phyloP scores from a whole-genome alignment of 2,797 vertebrate species.

The Helostoma temminkii region DNA sequence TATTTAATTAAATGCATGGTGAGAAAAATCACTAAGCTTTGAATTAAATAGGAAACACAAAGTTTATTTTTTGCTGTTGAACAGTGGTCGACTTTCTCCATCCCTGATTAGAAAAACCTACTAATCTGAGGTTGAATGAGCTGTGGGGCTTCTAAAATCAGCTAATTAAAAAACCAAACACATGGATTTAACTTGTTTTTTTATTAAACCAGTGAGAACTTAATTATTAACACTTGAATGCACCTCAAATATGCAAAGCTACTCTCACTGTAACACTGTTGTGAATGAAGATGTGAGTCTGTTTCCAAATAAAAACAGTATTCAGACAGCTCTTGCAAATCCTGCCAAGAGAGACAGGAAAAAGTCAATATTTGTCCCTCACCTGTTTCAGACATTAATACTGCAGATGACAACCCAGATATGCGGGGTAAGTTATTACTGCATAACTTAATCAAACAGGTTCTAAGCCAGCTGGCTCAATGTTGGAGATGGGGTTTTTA shows the following conservation, averaged over 20 bases:
- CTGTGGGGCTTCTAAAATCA: constrained; percentile 22
- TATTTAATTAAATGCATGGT: background rate
- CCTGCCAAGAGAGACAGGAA: constrained; percentile 55
- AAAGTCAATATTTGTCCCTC: constrained; percentile 54
- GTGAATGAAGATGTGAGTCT: constrained; percentile 8
- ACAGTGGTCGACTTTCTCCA: constrained; percentile 18
- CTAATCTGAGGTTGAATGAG: background rate
- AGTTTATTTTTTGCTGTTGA: constrained; percentile 23
- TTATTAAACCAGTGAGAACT: constrained; percentile 37
- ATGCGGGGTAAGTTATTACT: constrained; percentile 46
- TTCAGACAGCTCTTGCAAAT: constrained; percentile 41
- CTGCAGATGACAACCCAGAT: constrained; percentile 49
- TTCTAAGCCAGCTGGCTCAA: constrained; percentile 50
- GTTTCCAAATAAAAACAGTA: constrained; percentile 68
- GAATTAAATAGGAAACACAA: constrained; percentile 12
- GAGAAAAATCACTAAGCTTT: constrained; percentile 22
- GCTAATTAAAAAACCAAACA: constrained; percentile 43
- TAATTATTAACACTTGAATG: constrained; percentile 38
- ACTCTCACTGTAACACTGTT: constrained; percentile 27
- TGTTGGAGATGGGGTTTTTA: constrained; percentile 21
- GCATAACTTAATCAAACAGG: constrained; percentile 52
- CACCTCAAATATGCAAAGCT: constrained; percentile 43
- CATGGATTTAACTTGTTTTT: constrained; percentile 33
- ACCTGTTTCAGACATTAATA: constrained; percentile 68
- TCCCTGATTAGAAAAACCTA: constrained; percentile 29